Percentiles rank a stretch among this genome's conserved stretches.
These are phyloP conservation scores for Camptogramma bilineatum DNA, from an alignment of 2,888 invertebrate species.

Conservation along the genomic window DNA sequence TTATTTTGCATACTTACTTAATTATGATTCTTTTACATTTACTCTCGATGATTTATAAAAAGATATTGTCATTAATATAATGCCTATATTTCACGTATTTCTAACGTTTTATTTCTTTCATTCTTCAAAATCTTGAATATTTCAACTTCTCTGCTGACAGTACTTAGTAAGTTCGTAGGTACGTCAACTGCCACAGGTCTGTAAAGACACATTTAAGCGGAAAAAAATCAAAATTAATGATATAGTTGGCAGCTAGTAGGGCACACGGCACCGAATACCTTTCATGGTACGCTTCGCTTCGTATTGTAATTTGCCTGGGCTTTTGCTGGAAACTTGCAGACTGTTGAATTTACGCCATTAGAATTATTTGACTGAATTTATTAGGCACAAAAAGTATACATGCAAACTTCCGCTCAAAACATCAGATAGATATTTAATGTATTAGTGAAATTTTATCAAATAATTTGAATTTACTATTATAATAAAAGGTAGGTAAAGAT, in stretches of 20 bases:
- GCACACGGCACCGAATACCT: slow-evolving; percentile 66
- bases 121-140: neutral
- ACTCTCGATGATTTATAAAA: too few relatives aligned
- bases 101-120: neutral
- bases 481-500: too few relatives aligned
- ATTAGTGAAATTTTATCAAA: too few relatives aligned
- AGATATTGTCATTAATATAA: too few relatives aligned
- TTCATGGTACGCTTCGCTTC: slow-evolving; percentile 57
- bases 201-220: slow-evolving; percentile 83
- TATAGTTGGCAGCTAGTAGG: slow-evolving; percentile 79
- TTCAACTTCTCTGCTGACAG: slow-evolving; percentile 50
- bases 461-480: too few relatives aligned
- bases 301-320: slow-evolving; percentile 53
- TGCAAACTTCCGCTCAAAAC: too few relatives aligned
- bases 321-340: slow-evolving; percentile 38
- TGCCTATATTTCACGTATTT: too few relatives aligned
- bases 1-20: too few relatives aligned
- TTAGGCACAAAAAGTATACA: too few relatives aligned
- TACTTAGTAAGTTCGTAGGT: slow-evolving; percentile 62
- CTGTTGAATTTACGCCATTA: slow-evolving; percentile 13
- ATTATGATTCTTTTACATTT: too few relatives aligned
- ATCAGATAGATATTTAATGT: too few relatives aligned
- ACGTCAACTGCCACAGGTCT: slow-evolving; percentile 81
- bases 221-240: slow-evolving; percentile 85
- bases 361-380: too few relatives aligned